Conservation (phyloP, 1,140 invertebrate species). For the Brachionus koreanus region DNA sequence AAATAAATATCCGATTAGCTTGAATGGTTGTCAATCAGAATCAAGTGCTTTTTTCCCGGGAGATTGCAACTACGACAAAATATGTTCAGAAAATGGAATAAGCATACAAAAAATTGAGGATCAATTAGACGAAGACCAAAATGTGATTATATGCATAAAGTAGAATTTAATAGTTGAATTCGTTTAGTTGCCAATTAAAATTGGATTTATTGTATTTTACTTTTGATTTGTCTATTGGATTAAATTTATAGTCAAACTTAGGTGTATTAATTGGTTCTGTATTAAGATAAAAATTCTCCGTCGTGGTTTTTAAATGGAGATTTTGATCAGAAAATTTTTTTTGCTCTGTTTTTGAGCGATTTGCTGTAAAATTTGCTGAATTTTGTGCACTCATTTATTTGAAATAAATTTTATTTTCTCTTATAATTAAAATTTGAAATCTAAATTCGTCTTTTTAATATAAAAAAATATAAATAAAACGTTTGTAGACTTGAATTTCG, state of each 20-base stretch:
- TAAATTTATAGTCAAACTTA: conserved; percentile 14
- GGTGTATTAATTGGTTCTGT: neutral
- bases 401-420: neutral
- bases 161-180: conserved; percentile 15
- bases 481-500: neutral
- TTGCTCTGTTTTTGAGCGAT: neutral
- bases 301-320: neutral
- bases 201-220: conserved; percentile 20
- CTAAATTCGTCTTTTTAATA: neutral
- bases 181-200: conserved; percentile 33
- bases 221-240: neutral
- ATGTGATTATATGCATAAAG: conserved; percentile 36
- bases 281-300: conserved; percentile 2
- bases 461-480: no score
- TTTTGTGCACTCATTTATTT: neutral
- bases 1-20: conserved; percentile 64
- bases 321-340: conserved; percentile 8
- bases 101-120: conserved; percentile 39
- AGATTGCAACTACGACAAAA: conserved; percentile 20
- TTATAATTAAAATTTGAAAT: neutral
- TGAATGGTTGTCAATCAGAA: conserved; percentile 45
- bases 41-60: neutral
- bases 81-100: conserved; percentile 30
- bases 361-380: neutral
- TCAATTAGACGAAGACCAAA: neutral